Percentiles rank a stretch among this genome's conserved stretches.
Conservation (phyloP, 2,113 vertebrate species). For the Leucosticte australis region DNA sequence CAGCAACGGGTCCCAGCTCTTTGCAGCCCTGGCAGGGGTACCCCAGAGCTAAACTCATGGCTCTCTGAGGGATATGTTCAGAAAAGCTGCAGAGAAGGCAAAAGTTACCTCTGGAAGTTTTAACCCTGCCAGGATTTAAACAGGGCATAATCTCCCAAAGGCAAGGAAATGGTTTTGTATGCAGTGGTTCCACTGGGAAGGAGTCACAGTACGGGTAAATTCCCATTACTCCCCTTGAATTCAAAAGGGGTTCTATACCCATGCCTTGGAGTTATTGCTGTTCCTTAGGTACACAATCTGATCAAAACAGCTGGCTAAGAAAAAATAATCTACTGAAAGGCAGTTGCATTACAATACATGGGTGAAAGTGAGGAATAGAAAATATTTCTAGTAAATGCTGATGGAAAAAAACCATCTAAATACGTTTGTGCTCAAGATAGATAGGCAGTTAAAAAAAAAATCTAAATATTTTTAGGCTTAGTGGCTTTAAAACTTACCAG, state of each 20-base stretch:
- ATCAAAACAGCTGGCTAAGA: not conserved
- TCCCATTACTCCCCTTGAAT: not conserved
- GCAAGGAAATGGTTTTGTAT: not conserved
- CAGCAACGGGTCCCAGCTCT: not conserved
- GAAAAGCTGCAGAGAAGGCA: not conserved
- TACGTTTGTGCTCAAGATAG: not conserved
- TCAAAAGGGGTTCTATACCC: not conserved
- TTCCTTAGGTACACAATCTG: not conserved
- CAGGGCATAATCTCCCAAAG: not conserved
- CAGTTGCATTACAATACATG: not conserved
- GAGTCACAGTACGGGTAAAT: not conserved
- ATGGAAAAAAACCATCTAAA: not conserved
- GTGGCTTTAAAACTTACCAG: conserved; percentile 30
- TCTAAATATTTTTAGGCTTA: not conserved
- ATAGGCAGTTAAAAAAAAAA: not conserved
- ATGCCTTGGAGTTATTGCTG: not conserved
- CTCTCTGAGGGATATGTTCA: not conserved
- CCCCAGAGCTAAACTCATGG: not conserved
- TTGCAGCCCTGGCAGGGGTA: no score
- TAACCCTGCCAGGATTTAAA: not conserved
- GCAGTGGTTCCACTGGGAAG: not conserved
- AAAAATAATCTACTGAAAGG: not conserved
- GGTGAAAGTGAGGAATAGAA: not conserved
- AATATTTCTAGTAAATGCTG: not conserved
- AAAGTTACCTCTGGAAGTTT: not conserved